Evolutionary conservation across 2,888 invertebrate species (phyloP).

Genomic region (Andrena bicolor): DNA sequence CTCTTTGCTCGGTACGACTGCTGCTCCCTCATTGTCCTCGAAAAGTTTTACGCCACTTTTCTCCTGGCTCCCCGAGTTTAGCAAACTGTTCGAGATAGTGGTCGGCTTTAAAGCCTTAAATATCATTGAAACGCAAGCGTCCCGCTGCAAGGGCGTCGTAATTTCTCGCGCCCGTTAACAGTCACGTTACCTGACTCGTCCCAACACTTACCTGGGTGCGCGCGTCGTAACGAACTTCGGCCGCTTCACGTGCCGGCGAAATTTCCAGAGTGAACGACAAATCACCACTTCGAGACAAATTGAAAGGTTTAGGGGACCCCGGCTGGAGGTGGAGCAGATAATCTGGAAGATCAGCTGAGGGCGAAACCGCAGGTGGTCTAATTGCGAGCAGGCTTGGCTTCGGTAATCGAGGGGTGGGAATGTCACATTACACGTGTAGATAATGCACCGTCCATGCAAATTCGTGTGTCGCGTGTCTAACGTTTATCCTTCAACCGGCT

Average conservation of each 20-base stretch:
- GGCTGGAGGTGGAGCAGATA: conserved; percentile 45
- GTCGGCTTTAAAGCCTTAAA: too few relatives aligned
- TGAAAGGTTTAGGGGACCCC: conserved; percentile 60
- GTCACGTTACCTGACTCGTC: too few relatives aligned
- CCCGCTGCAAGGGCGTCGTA: too few relatives aligned
- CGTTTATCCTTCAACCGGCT: conserved; percentile 68
- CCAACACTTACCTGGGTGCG: background rate
- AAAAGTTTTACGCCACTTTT: background rate
- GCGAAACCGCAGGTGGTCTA: conserved; percentile 69
- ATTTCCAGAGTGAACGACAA: conserved; percentile 10
- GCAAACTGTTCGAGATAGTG: background rate
- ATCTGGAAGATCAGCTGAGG: conserved; percentile 56
- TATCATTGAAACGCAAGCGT: too few relatives aligned
- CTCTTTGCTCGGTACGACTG: conserved; percentile 18
- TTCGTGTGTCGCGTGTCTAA: conserved; percentile 71
- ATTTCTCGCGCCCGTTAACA: too few relatives aligned
- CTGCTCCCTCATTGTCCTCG: conserved; percentile 18
- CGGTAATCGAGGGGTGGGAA: conserved; percentile 64
- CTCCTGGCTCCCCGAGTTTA: background rate
- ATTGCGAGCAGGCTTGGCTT: conserved; percentile 64
- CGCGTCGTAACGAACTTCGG: background rate
- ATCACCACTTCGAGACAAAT: conserved; percentile 57
- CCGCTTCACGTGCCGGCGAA: background rate
- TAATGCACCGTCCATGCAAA: conserved; percentile 73
- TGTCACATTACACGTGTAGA: conserved; percentile 74